Percentiles rank a stretch among this genome's conserved stretches.
Evolutionary conservation across 2,113 vertebrate species (phyloP).

Genomic region (Camelus dromedarius): DNA sequence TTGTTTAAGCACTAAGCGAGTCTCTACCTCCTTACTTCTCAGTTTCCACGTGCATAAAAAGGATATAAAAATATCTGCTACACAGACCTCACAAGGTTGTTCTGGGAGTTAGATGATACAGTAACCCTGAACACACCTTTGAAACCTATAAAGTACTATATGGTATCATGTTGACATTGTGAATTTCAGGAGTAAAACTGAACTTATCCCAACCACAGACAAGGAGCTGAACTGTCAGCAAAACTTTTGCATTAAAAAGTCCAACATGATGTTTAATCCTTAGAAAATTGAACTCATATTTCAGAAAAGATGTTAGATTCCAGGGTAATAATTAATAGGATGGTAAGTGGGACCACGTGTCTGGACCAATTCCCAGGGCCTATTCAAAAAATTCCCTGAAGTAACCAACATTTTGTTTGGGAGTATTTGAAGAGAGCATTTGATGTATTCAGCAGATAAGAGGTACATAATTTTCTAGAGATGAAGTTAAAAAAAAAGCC

Average conservation of each 20-base stretch:
- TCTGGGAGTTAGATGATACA: slow-evolving; percentile 37
- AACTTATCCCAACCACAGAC: slow-evolving; percentile 43
- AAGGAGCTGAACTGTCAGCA: slow-evolving; percentile 59
- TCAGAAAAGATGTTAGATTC: slow-evolving; percentile 57
- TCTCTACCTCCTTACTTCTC: neutral
- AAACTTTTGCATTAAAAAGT: slow-evolving; percentile 57
- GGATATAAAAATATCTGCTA: slow-evolving; percentile 28
- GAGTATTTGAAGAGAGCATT: slow-evolving; percentile 55
- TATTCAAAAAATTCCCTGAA: slow-evolving; percentile 70
- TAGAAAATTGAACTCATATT: slow-evolving; percentile 63
- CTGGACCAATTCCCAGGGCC: slow-evolving; percentile 68
- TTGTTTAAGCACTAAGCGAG: neutral
- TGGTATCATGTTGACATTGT: neutral
- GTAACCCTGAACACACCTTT: neutral
- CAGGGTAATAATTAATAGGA: slow-evolving; percentile 65
- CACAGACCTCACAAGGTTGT: neutral
- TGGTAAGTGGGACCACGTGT: slow-evolving; percentile 67
- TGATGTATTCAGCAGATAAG: slow-evolving; percentile 71
- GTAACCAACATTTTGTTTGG: slow-evolving; percentile 65
- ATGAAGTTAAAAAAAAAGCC: slow-evolving; percentile 51
- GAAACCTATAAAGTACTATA: slow-evolving; percentile 15
- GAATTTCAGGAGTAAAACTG: slow-evolving; percentile 59
- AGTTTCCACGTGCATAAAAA: slow-evolving; percentile 14
- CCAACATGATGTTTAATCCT: slow-evolving; percentile 46
- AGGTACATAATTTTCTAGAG: slow-evolving; percentile 71